Percentiles rank a stretch among this genome's conserved stretches.
Conservation (phyloP, 2,113 vertebrate genomes). For the Mungos mungo region DNA sequence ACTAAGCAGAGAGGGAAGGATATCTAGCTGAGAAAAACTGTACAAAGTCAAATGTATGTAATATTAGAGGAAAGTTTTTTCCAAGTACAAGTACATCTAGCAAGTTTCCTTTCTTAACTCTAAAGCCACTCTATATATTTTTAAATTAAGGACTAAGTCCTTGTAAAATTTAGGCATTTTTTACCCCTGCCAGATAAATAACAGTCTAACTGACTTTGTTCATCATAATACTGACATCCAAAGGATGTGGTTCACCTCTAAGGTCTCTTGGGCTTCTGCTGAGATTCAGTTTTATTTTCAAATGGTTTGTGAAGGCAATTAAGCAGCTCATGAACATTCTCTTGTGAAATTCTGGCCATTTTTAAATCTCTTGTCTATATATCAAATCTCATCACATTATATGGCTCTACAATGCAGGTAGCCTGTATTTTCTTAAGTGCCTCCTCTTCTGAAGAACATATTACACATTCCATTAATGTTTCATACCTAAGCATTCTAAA, state of each 20-base stretch:
- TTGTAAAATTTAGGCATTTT: slow-evolving; percentile 30
- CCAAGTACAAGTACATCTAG: neutral
- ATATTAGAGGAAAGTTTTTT: neutral
- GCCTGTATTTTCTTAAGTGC: slow-evolving; percentile 66
- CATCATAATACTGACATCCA: slow-evolving; percentile 27
- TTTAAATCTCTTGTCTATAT: slow-evolving; percentile 50
- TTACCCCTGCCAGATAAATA: slow-evolving; percentile 15
- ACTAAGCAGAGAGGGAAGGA: neutral
- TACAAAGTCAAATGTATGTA: neutral
- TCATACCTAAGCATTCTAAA: slow-evolving; percentile 74
- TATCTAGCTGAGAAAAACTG: neutral
- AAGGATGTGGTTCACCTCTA: slow-evolving; percentile 11
- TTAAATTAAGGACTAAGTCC: slow-evolving; percentile 18
- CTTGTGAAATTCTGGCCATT: slow-evolving; percentile 49
- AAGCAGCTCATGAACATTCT: slow-evolving; percentile 7
- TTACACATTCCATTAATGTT: slow-evolving; percentile 75
- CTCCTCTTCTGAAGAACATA: slow-evolving; percentile 62
- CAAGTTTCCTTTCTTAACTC: neutral
- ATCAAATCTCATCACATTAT: slow-evolving; percentile 54
- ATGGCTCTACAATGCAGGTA: slow-evolving; percentile 52
- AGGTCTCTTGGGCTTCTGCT: neutral
- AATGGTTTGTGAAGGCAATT: neutral
- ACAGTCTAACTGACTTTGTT: neutral
- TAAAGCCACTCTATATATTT: neutral
- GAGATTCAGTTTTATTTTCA: slow-evolving; percentile 33